A percentile compares a stretch with the other conserved stretches of the same genome.
Evolutionary conservation across 2,888 invertebrate genomes (phyloP).

Genomic region (Ectemnius cavifrons): DNA sequence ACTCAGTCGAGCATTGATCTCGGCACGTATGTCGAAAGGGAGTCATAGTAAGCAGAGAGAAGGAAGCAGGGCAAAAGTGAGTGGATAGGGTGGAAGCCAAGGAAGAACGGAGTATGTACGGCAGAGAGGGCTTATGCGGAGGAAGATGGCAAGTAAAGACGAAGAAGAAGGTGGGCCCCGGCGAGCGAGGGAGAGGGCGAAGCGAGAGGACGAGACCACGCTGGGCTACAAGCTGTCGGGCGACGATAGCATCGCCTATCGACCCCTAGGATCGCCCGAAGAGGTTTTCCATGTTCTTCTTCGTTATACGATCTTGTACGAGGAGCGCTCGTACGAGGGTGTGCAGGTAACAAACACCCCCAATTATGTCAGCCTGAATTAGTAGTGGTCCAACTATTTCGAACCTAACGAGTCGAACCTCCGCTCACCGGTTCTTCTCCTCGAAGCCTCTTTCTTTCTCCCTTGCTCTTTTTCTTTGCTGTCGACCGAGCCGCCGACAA

Average conservation of each 20-base stretch:
- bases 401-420: slow-evolving; percentile 71
- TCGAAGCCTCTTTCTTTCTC: slow-evolving; percentile 11
- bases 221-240: slow-evolving; percentile 74
- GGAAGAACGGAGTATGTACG: slow-evolving; percentile 37
- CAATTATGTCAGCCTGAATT: slow-evolving; percentile 78
- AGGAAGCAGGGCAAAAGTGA: slow-evolving; percentile 38
- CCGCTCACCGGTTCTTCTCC: slow-evolving; percentile 16
- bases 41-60: neutral
- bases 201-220: slow-evolving; percentile 59
- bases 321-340: slow-evolving; percentile 69
- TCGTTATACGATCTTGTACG: slow-evolving; percentile 77
- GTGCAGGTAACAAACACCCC: slow-evolving; percentile 77
- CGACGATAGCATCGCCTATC: slow-evolving; percentile 77
- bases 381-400: slow-evolving; percentile 76
- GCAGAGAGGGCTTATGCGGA: slow-evolving; percentile 31
- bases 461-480: slow-evolving; percentile 28
- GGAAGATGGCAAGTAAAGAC: slow-evolving; percentile 30
- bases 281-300: slow-evolving; percentile 78
- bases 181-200: slow-evolving; percentile 22
- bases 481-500: slow-evolving; percentile 40
- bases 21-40: slow-evolving; percentile 34
- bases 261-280: slow-evolving; percentile 75
- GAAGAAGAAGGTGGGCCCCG: slow-evolving; percentile 27
- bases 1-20: neutral
- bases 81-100: slow-evolving; percentile 34